Conservation (phyloP, 2,888 invertebrate species). For the Rhagonycha fulva region DNA sequence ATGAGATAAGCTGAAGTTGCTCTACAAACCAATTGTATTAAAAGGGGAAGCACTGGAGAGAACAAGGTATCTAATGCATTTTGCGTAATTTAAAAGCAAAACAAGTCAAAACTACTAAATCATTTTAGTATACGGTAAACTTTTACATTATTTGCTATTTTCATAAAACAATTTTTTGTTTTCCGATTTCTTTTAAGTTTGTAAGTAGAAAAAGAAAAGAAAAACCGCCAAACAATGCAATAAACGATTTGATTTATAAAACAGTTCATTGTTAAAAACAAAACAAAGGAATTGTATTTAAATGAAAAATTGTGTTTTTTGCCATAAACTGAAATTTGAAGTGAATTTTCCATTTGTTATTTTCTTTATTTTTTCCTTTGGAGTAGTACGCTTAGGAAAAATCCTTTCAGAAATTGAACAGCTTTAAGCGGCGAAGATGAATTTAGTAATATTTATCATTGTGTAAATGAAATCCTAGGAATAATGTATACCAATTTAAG, state of each 20-base stretch:
- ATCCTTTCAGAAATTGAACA: slow-evolving; percentile 13
- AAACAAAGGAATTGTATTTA: not conserved
- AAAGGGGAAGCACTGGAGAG: no score
- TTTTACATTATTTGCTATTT: not conserved
- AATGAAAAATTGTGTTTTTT: not conserved
- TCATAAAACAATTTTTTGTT: not conserved
- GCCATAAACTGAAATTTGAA: not conserved
- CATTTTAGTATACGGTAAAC: not conserved
- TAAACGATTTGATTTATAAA: not conserved
- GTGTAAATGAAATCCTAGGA: slow-evolving; percentile 12
- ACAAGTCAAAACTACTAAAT: not conserved
- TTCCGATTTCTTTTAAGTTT: not conserved
- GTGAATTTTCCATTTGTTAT: not conserved
- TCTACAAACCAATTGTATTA: no score
- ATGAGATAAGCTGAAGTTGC: no score
- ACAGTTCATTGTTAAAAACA: not conserved
- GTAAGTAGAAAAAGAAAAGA: not conserved
- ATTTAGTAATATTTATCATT: slow-evolving; percentile 17
- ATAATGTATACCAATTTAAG: slow-evolving; percentile 19
- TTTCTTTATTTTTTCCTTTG: not conserved
- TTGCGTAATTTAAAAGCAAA: not conserved
- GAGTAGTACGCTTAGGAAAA: not conserved
- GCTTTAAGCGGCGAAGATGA: slow-evolving; percentile 12
- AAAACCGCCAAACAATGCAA: not conserved
- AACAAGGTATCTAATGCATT: not conserved